Conservation (phyloP, 2,113 vertebrate genomes). For the Uria lomvia region DNA sequence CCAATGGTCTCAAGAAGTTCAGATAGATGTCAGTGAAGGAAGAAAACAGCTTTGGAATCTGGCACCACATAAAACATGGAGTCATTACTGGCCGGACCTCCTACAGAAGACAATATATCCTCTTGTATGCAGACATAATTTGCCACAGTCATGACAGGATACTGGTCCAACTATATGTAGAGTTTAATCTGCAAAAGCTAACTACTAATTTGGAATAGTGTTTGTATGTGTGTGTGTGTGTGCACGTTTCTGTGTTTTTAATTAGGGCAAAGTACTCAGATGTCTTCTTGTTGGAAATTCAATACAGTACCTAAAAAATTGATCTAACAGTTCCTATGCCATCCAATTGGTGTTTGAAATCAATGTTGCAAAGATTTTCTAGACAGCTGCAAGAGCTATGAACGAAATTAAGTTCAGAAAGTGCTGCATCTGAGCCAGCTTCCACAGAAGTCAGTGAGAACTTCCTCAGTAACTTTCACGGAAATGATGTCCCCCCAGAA, state of each 20-base stretch:
- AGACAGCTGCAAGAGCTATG: not conserved
- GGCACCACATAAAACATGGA: not conserved
- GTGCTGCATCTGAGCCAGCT: not conserved
- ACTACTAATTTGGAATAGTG: not conserved
- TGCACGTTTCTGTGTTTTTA: not conserved
- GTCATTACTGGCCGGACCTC: not conserved
- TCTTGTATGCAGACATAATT: not conserved
- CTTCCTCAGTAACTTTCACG: not conserved
- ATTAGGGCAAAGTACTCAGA: not conserved
- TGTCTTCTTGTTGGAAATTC: not conserved
- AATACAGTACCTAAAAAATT: not conserved
- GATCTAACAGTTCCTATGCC: not conserved
- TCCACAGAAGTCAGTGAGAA: not conserved
- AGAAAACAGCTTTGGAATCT: not conserved
- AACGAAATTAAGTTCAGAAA: conserved; percentile 18
- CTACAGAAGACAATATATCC: not conserved
- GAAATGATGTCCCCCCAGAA: not conserved
- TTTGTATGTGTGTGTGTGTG: not conserved
- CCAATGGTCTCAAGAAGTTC: not conserved
- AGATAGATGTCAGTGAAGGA: not conserved
- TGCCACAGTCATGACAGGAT: not conserved
- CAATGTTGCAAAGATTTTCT: conserved; percentile 40
- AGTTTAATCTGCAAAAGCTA: not conserved
- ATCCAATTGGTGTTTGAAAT: not conserved
- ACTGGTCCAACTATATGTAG: not conserved